A percentile compares a stretch with the other conserved stretches of the same genome.
Conservation (phyloP, 2,113 vertebrate genomes). For the Pterocles orientalis region DNA sequence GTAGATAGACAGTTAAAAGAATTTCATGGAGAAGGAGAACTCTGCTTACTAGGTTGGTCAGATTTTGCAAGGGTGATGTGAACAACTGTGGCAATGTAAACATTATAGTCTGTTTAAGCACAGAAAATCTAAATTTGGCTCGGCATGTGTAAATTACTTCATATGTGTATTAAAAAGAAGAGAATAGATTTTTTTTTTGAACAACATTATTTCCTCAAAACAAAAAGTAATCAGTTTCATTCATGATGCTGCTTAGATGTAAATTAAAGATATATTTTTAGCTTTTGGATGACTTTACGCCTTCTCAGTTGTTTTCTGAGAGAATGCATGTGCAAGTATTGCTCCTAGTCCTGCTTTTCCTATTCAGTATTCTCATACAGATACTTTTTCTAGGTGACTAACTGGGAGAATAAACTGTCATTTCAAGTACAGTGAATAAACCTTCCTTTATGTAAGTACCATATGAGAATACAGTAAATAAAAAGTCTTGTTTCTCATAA, state of each 20-base stretch:
- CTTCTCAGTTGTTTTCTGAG: not conserved
- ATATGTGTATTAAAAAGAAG: not conserved
- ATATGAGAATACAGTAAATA: constrained; percentile 24
- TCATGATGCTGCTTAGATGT: not conserved
- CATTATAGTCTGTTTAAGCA: not conserved
- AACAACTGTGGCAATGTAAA: not conserved
- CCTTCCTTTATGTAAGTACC: not conserved
- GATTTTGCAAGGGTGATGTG: not conserved
- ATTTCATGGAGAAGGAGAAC: not conserved
- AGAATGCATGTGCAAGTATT: not conserved
- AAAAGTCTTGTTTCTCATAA: not conserved
- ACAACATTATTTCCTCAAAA: not conserved
- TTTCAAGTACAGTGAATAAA: not conserved
- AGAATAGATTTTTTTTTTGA: not conserved
- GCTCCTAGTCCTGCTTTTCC: not conserved
- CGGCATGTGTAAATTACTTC: not conserved
- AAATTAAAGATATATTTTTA: not conserved
- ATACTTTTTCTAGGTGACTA: not conserved
- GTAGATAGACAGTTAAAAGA: not conserved
- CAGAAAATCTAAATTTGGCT: not conserved
- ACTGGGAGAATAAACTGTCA: not conserved
- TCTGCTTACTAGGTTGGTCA: not conserved
- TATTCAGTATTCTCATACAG: not conserved
- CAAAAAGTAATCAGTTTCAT: not conserved
- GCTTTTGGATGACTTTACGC: not conserved